phyloP scores from a whole-genome alignment of 2,888 invertebrate genomes.

The Andricus quercusramuli region DNA sequence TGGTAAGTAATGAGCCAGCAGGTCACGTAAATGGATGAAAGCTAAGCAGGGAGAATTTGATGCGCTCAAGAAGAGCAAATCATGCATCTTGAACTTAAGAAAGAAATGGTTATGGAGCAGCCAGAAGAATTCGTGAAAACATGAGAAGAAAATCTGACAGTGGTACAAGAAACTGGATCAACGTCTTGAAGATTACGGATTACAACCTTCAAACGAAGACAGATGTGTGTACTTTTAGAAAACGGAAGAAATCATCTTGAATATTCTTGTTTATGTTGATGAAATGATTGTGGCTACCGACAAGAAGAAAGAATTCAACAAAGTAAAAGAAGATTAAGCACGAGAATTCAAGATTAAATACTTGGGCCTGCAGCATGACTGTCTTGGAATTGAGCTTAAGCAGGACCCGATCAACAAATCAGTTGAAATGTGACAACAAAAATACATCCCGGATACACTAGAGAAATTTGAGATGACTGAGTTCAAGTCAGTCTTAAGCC shows the following conservation, averaged over 20 bases:
- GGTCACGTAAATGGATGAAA: constrained; percentile 28
- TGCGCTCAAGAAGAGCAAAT: constrained; percentile 52
- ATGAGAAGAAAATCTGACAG: not conserved
- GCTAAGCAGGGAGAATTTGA: constrained; percentile 54
- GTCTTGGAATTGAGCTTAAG: constrained; percentile 57
- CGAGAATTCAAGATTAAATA: not conserved
- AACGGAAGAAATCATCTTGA: no score
- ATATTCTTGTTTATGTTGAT: constrained; percentile 54
- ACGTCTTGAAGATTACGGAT: no score
- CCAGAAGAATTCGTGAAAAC: no score
- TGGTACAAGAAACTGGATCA: no score
- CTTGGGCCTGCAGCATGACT: constrained; percentile 48
- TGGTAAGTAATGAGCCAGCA: no score
- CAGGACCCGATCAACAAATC: constrained; percentile 26
- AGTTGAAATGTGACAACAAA: constrained; percentile 43
- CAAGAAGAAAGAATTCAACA: constrained; percentile 42
- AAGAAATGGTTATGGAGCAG: no score
- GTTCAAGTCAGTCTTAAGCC: constrained; percentile 36
- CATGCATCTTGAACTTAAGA: constrained; percentile 44
- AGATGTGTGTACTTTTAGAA: constrained; percentile 39
- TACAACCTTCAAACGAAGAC: not conserved
- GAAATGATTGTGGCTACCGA: constrained; percentile 58
- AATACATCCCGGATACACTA: constrained; percentile 44
- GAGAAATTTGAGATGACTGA: constrained; percentile 48
- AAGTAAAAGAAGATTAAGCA: constrained; percentile 44